phyloP scores from a whole-genome alignment of 2,888 invertebrate species.

The Dicranocentrus wangi region DNA sequence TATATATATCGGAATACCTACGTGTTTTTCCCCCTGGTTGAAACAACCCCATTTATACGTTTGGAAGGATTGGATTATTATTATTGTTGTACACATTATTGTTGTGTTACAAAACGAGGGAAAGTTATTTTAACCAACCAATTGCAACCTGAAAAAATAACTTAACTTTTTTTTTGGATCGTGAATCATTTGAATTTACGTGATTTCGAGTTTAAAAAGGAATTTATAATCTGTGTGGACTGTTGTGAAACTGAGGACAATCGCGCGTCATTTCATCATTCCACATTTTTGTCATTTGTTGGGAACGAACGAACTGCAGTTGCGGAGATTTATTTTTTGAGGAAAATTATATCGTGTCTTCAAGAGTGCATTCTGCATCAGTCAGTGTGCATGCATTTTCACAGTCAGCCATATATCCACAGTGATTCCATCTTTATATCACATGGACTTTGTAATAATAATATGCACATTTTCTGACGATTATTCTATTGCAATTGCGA shows the following conservation, averaged over 20 bases:
- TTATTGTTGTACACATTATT: no score
- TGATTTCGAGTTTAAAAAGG: constrained; percentile 28
- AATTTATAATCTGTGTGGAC: constrained; percentile 12
- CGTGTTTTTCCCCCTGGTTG: no score
- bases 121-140: neutral
- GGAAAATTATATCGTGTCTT: neutral
- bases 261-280: constrained; percentile 15
- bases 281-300: neutral
- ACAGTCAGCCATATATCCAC: neutral
- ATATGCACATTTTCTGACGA: constrained; percentile 5
- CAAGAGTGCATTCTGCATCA: constrained; percentile 9
- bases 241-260: constrained; percentile 9
- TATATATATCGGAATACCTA: no score
- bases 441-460: neutral
- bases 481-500: neutral
- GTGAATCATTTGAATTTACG: constrained; percentile 24
- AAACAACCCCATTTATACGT: no score
- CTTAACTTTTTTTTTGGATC: constrained; percentile 11
- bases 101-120: constrained; percentile 5
- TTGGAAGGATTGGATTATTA: no score
- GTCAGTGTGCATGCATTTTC: constrained; percentile 3
- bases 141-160: constrained; percentile 6
- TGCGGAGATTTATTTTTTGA: neutral
- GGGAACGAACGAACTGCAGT: neutral
- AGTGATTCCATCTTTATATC: no score